Conservation (phyloP, 2,888 invertebrate genomes). For the Vanessa cardui region DNA sequence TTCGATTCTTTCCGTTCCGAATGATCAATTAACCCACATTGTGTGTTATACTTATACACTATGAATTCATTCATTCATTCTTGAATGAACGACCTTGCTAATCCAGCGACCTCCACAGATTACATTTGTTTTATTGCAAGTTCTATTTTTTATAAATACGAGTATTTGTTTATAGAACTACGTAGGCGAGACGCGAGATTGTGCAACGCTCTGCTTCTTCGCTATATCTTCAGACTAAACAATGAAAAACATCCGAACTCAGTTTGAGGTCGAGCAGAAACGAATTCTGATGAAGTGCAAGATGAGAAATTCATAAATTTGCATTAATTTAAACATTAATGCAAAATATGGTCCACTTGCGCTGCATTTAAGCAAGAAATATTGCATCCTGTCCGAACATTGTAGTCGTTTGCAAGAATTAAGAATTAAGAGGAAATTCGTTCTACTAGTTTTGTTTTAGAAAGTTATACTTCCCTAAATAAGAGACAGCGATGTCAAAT, state of each 20-base stretch:
- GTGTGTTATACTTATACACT: background rate
- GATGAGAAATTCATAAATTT: background rate
- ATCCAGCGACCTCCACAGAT: conserved; percentile 5
- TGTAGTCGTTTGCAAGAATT: no score
- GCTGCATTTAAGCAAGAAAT: no score
- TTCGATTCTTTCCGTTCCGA: background rate
- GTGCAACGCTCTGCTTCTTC: conserved; percentile 6
- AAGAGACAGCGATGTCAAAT: no score
- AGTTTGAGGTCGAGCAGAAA: background rate
- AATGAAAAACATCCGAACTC: background rate
- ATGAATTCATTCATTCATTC: conserved; percentile 15
- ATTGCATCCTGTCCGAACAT: no score
- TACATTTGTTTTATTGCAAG: conserved; percentile 18
- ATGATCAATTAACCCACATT: background rate
- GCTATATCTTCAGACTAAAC: conserved; percentile 6
- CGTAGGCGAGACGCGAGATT: conserved; percentile 12
- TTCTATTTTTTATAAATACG: conserved; percentile 1
- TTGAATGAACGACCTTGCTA: conserved; percentile 21
- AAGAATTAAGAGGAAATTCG: no score
- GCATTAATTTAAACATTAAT: background rate
- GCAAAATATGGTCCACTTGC: no score
- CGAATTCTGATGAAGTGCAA: background rate
- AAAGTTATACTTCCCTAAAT: no score
- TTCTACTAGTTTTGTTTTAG: no score
- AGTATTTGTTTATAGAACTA: conserved; percentile 6